Percentiles rank a stretch among this genome's conserved stretches.
Conservation (phyloP, 2,888 invertebrate species). For the Euplexia lucipara region DNA sequence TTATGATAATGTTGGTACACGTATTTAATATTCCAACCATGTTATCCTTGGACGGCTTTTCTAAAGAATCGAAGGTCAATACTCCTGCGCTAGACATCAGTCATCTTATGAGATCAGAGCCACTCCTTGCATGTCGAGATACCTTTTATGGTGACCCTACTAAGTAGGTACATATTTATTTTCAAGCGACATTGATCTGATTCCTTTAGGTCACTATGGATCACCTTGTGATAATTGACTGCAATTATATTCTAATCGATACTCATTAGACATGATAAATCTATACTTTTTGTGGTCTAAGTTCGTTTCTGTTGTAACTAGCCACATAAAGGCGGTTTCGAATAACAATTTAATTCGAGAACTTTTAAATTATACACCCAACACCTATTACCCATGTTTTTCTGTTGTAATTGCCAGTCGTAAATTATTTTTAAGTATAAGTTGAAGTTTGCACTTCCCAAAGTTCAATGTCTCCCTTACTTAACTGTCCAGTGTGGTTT, state of each 20-base stretch:
- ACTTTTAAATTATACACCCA: slow-evolving; percentile 35
- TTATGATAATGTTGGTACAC: slow-evolving; percentile 11
- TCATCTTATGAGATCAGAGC: slow-evolving; percentile 69
- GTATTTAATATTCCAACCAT: slow-evolving; percentile 31
- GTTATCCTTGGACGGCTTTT: slow-evolving; percentile 58
- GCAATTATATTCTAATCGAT: slow-evolving; percentile 50
- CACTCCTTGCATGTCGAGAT: slow-evolving; percentile 55
- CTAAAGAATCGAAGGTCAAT: slow-evolving; percentile 58
- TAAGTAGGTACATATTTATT: slow-evolving; percentile 46
- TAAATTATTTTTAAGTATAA: slow-evolving; percentile 37
- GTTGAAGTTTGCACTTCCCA: slow-evolving; percentile 22
- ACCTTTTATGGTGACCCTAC: slow-evolving; percentile 51
- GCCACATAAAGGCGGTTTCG: slow-evolving; percentile 29
- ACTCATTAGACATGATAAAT: slow-evolving; percentile 27
- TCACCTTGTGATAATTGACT: slow-evolving; percentile 57
- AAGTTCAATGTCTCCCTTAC: slow-evolving; percentile 59
- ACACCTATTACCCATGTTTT: slow-evolving; percentile 29
- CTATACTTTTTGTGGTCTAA: slow-evolving; percentile 11
- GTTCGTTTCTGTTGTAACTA: slow-evolving; percentile 9
- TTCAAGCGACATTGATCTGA: slow-evolving; percentile 56
- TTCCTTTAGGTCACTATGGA: slow-evolving; percentile 50
- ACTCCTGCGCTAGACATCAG: slow-evolving; percentile 55
- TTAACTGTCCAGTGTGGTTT: slow-evolving; percentile 23
- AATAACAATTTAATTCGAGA: slow-evolving; percentile 25
- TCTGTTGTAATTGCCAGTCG: slow-evolving; percentile 32